Evolutionary conservation across 1,140 invertebrate genomes (phyloP).

Genomic region (Neodiprion fabricii): DNA sequence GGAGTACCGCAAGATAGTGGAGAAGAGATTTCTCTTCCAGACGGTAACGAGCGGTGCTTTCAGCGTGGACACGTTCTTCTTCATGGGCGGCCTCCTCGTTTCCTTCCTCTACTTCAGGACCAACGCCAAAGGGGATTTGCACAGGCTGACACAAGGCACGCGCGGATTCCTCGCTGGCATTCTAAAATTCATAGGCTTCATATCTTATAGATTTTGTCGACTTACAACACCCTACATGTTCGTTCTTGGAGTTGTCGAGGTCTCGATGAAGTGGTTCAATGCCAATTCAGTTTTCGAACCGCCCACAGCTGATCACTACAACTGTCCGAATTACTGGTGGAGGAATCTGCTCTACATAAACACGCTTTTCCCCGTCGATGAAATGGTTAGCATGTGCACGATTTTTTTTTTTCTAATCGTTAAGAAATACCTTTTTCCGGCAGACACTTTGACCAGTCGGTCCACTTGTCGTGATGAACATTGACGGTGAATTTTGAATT

Average conservation of each 20-base stretch:
- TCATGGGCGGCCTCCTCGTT: constrained; percentile 82
- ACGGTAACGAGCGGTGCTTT: constrained; percentile 86
- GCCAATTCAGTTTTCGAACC: constrained; percentile 83
- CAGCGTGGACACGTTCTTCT: constrained; percentile 93
- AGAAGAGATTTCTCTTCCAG: constrained; percentile 83
- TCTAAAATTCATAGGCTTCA: constrained; percentile 79
- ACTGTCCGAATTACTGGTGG: constrained; percentile 87
- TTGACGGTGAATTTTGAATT: constrained; percentile 41
- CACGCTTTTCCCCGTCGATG: constrained; percentile 82
- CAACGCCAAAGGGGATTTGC: constrained; percentile 79
- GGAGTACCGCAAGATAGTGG: constrained; percentile 77
- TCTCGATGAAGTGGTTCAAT: constrained; percentile 83
- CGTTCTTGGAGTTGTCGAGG: constrained; percentile 78
- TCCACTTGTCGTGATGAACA: constrained; percentile 2
- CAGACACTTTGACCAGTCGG: background rate
- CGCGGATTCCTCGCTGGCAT: constrained; percentile 73
- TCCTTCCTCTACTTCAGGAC: constrained; percentile 85
- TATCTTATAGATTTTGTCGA: constrained; percentile 78
- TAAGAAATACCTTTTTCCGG: constrained; percentile 1
- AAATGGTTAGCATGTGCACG: constrained; percentile 72
- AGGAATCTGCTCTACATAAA: constrained; percentile 85
- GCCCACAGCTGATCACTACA: constrained; percentile 79
- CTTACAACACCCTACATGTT: constrained; percentile 86
- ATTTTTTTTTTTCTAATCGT: constrained; percentile 22
- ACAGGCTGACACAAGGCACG: constrained; percentile 74